Conservation (phyloP, 2,888 invertebrate species). For the Sphaeridia pumilis region DNA sequence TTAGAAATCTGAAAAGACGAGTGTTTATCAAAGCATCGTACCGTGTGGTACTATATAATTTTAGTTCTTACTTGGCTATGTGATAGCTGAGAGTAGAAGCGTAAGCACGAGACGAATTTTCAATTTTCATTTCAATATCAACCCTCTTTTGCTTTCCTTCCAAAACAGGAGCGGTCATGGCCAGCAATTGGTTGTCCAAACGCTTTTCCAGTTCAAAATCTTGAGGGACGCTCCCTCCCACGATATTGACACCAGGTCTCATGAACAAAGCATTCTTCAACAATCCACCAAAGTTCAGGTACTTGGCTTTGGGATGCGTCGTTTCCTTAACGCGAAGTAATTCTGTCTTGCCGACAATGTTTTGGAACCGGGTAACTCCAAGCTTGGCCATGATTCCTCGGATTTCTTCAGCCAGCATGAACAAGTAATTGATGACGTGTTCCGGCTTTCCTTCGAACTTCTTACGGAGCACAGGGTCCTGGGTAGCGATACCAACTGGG, state of each 20-base stretch:
- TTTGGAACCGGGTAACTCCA: slow-evolving; percentile 77
- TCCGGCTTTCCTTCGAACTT: slow-evolving; percentile 98
- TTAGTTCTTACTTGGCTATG: slow-evolving; percentile 89
- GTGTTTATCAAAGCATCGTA: too few relatives aligned
- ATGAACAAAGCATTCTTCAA: slow-evolving; percentile 80
- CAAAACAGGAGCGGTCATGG: slow-evolving; percentile 58
- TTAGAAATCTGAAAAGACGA: too few relatives aligned
- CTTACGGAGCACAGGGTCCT: slow-evolving; percentile 85
- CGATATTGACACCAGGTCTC: slow-evolving; percentile 78
- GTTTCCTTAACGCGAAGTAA: slow-evolving; percentile 64
- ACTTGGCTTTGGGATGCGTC: slow-evolving; percentile 64
- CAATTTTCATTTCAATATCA: slow-evolving; percentile 64
- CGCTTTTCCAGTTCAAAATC: slow-evolving; percentile 79
- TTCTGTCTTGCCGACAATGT: slow-evolving; percentile 85
- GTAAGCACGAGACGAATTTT: slow-evolving; percentile 86
- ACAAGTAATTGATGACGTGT: slow-evolving; percentile 92
- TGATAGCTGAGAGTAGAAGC: slow-evolving; percentile 87
- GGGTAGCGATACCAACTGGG: slow-evolving; percentile 97
- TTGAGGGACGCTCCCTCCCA: slow-evolving; percentile 71
- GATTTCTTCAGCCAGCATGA: slow-evolving; percentile 95
- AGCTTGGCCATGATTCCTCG: slow-evolving; percentile 81
- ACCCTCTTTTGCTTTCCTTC: slow-evolving; percentile 57
- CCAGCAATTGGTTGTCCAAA: slow-evolving; percentile 64
- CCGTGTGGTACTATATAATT: too few relatives aligned
- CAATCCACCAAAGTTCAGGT: slow-evolving; percentile 71